A percentile compares a stretch with the other conserved stretches of the same genome.
These are phyloP conservation scores for Pardosa pseudoannulata DNA, from an alignment of 2,888 invertebrate species.

Conservation along the genomic window DNA sequence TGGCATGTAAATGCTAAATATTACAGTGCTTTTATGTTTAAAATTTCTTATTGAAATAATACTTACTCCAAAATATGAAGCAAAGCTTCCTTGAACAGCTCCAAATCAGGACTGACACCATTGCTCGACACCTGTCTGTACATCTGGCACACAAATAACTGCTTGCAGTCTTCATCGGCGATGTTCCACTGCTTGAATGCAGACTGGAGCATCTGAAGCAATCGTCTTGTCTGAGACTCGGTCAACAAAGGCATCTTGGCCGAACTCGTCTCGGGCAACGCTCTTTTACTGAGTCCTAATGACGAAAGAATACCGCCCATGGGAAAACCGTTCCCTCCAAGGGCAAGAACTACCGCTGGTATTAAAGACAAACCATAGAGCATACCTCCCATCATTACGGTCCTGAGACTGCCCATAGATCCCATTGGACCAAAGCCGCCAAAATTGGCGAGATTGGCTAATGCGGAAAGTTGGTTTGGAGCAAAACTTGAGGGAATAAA, in stretches of 20 bases:
- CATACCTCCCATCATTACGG: conserved; percentile 71
- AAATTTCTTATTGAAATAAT: too few relatives aligned
- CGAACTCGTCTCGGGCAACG: conserved; percentile 47
- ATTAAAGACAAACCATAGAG: conserved; percentile 65
- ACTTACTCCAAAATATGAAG: conserved; percentile 69
- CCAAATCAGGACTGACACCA: conserved; percentile 67
- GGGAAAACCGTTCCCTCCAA: conserved; percentile 44
- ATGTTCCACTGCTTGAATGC: conserved; percentile 65
- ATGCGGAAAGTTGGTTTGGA: conserved; percentile 22
- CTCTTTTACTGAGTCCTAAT: conserved; percentile 40
- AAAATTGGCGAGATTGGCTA: conserved; percentile 28
- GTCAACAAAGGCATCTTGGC: conserved; percentile 60
- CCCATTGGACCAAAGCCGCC: conserved; percentile 35
- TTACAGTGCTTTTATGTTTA: too few relatives aligned
- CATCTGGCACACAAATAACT: conserved; percentile 70
- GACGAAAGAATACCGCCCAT: conserved; percentile 43
- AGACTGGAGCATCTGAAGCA: conserved; percentile 61
- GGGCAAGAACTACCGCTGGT: conserved; percentile 52
- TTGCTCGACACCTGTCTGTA: conserved; percentile 65
- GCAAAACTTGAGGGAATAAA: conserved; percentile 18
- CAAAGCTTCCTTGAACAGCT: conserved; percentile 64
- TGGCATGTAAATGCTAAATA: too few relatives aligned
- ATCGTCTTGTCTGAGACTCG: conserved; percentile 38
- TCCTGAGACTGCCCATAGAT: conserved; percentile 39
- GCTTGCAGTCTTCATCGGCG: conserved; percentile 63